phyloP scores from a whole-genome alignment of 2,888 invertebrate species.

The Volucella zonaria region DNA sequence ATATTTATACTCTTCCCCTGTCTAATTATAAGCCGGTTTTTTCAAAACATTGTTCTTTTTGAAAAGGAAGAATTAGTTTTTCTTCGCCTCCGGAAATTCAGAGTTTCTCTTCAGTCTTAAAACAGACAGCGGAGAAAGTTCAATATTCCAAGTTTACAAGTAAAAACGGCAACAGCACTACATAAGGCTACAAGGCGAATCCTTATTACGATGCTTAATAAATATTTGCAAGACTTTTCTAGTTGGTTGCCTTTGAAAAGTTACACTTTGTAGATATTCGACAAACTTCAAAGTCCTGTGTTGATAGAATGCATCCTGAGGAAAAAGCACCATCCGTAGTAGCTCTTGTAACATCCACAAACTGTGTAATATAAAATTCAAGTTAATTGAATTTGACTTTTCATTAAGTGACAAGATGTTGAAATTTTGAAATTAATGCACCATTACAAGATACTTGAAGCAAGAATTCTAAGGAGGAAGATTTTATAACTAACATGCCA shows the following conservation, averaged over 20 bases:
- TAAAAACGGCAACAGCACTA: constrained; percentile 1
- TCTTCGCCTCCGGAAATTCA: constrained; percentile 3
- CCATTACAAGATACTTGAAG: constrained; percentile 18
- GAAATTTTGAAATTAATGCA: constrained; percentile 43
- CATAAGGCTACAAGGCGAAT: constrained; percentile 44
- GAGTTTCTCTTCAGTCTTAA: constrained; percentile 13
- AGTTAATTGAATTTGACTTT: constrained; percentile 58
- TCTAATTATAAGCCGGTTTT: neutral
- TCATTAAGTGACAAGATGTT: constrained; percentile 44
- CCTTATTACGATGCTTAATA: constrained; percentile 64
- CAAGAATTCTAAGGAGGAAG: constrained; percentile 5
- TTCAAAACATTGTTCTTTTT: neutral
- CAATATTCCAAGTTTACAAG: constrained; percentile 59
- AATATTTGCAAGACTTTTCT: constrained; percentile 69
- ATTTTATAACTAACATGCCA: constrained; percentile 16
- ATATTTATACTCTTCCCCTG: neutral
- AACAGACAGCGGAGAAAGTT: constrained; percentile 56
- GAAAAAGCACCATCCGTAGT: neutral
- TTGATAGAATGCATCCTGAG: constrained; percentile 37
- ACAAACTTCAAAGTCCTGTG: constrained; percentile 50
- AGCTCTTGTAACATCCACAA: neutral
- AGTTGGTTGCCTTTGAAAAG: constrained; percentile 55
- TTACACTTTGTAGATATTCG: constrained; percentile 52
- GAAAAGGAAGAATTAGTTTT: neutral
- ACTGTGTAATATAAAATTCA: constrained; percentile 36